Evolutionary conservation across 1,140 invertebrate species (phyloP).

Genomic region (Agrypnia vestita): DNA sequence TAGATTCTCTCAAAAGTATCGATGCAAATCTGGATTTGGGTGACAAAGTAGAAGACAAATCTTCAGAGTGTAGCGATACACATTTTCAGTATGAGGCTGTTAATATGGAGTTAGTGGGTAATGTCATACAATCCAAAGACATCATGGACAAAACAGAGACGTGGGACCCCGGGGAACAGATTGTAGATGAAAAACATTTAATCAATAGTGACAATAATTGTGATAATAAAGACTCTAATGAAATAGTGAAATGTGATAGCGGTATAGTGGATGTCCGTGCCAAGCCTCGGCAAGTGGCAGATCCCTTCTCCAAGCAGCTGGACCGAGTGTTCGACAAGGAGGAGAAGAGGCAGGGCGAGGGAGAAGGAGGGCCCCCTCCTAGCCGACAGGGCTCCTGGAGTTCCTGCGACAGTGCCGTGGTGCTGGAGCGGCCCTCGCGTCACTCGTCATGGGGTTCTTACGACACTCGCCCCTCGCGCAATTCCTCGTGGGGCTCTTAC

Average conservation of each 20-base stretch:
- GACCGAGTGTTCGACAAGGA: constrained; percentile 84
- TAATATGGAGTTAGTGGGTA: constrained; percentile 43
- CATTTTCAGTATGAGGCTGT: constrained; percentile 59
- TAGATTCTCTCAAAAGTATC: constrained; percentile 69
- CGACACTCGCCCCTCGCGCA: constrained; percentile 80
- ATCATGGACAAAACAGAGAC: constrained; percentile 74
- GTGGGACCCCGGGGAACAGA: constrained; percentile 77
- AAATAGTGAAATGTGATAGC: constrained; percentile 73
- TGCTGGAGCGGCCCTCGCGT: constrained; percentile 79
- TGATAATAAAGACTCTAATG: constrained; percentile 67
- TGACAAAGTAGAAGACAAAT: constrained; percentile 64
- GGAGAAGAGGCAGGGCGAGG: constrained; percentile 75
- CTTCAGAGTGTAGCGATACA: constrained; percentile 61
- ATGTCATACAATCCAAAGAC: constrained; percentile 62
- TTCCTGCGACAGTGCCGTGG: constrained; percentile 84
- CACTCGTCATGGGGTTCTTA: constrained; percentile 89
- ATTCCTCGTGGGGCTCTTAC: constrained; percentile 84
- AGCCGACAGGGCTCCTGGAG: constrained; percentile 86
- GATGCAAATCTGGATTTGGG: constrained; percentile 60
- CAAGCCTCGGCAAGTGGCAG: constrained; percentile 69
- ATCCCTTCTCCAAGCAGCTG: constrained; percentile 81
- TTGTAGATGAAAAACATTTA: constrained; percentile 52
- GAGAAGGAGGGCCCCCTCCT: constrained; percentile 69
- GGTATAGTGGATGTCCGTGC: constrained; percentile 69
- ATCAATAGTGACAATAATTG: constrained; percentile 35